Evolutionary conservation across 2,797 vertebrate genomes (phyloP).

Genomic region (Epinephelus coioides): DNA sequence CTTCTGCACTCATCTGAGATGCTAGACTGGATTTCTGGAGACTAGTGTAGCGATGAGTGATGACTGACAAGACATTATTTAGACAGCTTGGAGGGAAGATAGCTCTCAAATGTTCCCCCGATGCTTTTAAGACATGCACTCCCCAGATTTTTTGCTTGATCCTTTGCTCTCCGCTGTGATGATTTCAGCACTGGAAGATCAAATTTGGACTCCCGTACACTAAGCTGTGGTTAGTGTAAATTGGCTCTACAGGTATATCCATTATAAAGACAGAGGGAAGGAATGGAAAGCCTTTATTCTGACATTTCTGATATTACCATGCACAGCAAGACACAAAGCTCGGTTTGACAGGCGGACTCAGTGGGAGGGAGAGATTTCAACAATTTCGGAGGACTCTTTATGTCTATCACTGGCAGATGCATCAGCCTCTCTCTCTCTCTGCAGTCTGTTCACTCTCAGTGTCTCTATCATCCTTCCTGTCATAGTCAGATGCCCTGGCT

Average conservation of each 20-base stretch:
- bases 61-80: slow-evolving; percentile 56
- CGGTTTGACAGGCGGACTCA: slow-evolving; percentile 52
- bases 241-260: slow-evolving; percentile 62
- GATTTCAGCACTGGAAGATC: slow-evolving; percentile 55
- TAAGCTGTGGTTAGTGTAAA: slow-evolving; percentile 54
- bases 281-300: slow-evolving; percentile 45
- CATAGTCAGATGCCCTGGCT: slow-evolving; percentile 54
- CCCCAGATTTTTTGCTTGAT: slow-evolving; percentile 42
- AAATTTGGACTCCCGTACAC: slow-evolving; percentile 55
- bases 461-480: slow-evolving; percentile 54
- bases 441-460: slow-evolving; percentile 29
- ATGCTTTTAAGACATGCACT: slow-evolving; percentile 57
- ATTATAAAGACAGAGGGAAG: slow-evolving; percentile 50
- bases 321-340: slow-evolving; percentile 59
- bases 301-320: slow-evolving; percentile 71
- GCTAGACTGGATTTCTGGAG: slow-evolving; percentile 31
- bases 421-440: slow-evolving; percentile 52
- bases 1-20: slow-evolving; percentile 41
- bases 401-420: slow-evolving; percentile 79
- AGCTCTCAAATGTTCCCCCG: slow-evolving; percentile 43
- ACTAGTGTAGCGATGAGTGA: slow-evolving; percentile 33
- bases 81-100: slow-evolving; percentile 36
- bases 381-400: slow-evolving; percentile 80
- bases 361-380: slow-evolving; percentile 78
- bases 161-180: slow-evolving; percentile 41